Evolutionary conservation across 2,888 invertebrate species (phyloP), one percentile per base, ranked within the genome.

Genomic region (Leistus spinibarbis): DNA sequence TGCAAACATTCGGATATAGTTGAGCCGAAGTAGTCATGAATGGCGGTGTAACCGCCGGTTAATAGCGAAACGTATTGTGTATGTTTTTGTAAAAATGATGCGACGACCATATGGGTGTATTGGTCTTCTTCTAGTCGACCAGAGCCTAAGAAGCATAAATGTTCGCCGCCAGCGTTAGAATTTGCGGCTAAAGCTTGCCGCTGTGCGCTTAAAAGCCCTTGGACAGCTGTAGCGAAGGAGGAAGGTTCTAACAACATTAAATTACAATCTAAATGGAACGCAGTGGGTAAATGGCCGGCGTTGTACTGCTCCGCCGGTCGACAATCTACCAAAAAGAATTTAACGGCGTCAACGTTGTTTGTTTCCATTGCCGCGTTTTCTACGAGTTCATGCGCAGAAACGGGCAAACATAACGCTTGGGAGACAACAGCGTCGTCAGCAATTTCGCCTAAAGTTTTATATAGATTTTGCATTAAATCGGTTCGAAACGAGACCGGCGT

Each of bases 101-200:
- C 96, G 16, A 99, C 95, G 22, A 98, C 98, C 99, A 99, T 99
- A 84, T 98, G 95, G 17, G 98, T 96, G 83, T 97, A 97, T 80
- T 95, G 95, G 85, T 98, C 98, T 86, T 97, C 96, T 82, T 97
- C 97, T 79, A 94, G 91, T 65, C 96, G 90, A 0, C 98, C 98
- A 77, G 96, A 96, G 57, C 98, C 98, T 83, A 99, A 91, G 84
- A 96, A 95, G 81, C 96, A 96, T 78, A 98, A 90, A 84, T 96
- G 95, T 83, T 96, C 92, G 78, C 97, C 92, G 80, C 95, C 93
- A 80, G 95, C 93, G 87, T 92, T 89, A 0, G 97, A 96, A 69
- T 95, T 94, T 67, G 93, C 93, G 65, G 94, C 95, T 74, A 96
- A 87, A 2, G 95, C 94, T 85, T 94, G 96, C 76, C 91, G 90